Evolutionary conservation across 2,888 invertebrate genomes (phyloP), one percentile per base, ranked within the genome.

Genomic region (Pterostichus niger): DNA sequence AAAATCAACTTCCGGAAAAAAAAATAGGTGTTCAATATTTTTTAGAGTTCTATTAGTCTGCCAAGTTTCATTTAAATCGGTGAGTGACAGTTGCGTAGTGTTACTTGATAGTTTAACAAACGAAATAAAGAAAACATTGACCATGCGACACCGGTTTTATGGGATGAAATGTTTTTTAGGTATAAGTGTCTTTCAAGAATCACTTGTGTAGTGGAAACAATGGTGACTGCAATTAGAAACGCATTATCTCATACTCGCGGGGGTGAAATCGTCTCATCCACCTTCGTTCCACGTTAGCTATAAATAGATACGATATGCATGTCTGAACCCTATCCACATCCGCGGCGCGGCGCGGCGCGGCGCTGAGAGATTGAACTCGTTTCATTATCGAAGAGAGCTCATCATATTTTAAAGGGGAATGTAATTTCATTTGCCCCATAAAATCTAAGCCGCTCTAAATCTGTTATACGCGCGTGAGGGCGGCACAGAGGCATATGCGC

Each of bases 401-500:
- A 89, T 90, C 90, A 90, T 90, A 90, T 90, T 90, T 90, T 90
- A 90, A 90, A 90, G 89, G 90, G 89, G 89, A 89, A 89, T 88
- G 90, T 90, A 90, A 90, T 90, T 90, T 90, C 90, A 90, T 90
- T 90, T 90, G 90, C 90, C 88, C 90, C 90, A 90, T 90, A 90
- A 90, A 90, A 90, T 90, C 89, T 89, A 90, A 90, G 90, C 89
- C 87, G 89, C 89, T 89, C 89, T 89, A 90, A 90, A 90, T 90
- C 90, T 89, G 88, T 77, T 81, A 84, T 80, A 84, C 71, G 82
- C 75, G 82, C 49, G 52, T 49, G 75, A 75, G 35, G 64, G 68
- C 46, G 35, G 31, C 40, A 40, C 56, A 68, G 54, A 31, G 64
- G 76, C 54, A 46, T 75, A 61, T 44, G 56, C 75, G 44, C 61